phyloP scores from a whole-genome alignment of 2,888 invertebrate species.

The Himalopsyche japonica region DNA sequence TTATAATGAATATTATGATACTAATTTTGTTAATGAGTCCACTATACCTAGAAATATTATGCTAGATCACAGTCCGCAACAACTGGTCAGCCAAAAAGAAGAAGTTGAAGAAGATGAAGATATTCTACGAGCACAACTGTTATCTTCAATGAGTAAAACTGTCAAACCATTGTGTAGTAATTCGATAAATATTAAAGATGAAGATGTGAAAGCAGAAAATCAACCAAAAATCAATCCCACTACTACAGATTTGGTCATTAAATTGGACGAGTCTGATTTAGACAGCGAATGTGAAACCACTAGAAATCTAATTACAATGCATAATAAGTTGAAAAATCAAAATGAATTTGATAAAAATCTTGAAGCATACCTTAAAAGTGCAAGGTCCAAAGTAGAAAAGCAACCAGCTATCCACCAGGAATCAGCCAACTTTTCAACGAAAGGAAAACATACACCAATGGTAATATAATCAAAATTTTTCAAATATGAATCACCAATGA shows the following conservation, averaged over 20 bases:
- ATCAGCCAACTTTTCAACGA: not conserved
- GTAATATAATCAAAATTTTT: slow-evolving; percentile 43
- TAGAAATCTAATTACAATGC: slow-evolving; percentile 59
- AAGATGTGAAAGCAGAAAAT: not conserved
- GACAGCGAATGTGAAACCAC: slow-evolving; percentile 59
- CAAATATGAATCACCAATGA: not conserved
- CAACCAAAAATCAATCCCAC: not conserved
- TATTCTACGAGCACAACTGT: slow-evolving; percentile 61
- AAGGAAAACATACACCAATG: slow-evolving; percentile 53
- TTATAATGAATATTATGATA: slow-evolving; percentile 26
- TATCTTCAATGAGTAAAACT: slow-evolving; percentile 63
- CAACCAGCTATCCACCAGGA: slow-evolving; percentile 45
- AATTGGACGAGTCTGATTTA: slow-evolving; percentile 55
- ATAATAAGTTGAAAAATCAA: slow-evolving; percentile 54
- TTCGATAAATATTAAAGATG: not conserved
- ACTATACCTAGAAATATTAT: not conserved
- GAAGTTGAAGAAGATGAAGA: slow-evolving; percentile 65
- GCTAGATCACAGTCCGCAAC: not conserved
- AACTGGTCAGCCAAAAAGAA: slow-evolving; percentile 41
- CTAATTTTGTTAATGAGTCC: slow-evolving; percentile 9
- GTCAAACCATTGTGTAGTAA: slow-evolving; percentile 42
- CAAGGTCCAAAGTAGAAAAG: slow-evolving; percentile 43
- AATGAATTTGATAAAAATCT: slow-evolving; percentile 55
- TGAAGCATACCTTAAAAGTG: slow-evolving; percentile 54
- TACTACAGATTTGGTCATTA: slow-evolving; percentile 51